Evolutionary conservation across 2,113 vertebrate genomes (phyloP).

Genomic region (Vidua macroura): DNA sequence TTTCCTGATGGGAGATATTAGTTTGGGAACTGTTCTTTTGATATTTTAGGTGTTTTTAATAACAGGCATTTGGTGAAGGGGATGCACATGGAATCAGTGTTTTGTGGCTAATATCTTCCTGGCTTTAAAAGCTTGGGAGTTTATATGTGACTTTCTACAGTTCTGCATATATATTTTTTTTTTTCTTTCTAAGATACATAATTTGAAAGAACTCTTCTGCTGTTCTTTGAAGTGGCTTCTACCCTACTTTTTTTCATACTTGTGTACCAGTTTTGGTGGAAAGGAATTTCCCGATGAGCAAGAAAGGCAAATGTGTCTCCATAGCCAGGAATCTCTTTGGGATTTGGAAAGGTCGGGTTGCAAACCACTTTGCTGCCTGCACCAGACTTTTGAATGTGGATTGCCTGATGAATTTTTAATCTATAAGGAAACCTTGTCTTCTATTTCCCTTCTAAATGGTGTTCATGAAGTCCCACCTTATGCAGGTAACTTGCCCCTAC

Average conservation of each 20-base stretch:
- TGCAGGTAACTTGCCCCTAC: not conserved
- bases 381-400: not conserved
- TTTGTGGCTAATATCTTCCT: not conserved
- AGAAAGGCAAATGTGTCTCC: not conserved
- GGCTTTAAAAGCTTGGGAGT: not conserved
- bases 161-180: not conserved
- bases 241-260: not conserved
- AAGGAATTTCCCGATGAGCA: not conserved
- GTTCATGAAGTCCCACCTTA: not conserved
- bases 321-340: not conserved
- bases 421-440: not conserved
- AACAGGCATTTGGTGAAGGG: not conserved
- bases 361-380: not conserved
- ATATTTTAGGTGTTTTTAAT: not conserved
- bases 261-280: not conserved
- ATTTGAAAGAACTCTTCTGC: not conserved
- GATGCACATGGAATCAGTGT: not conserved
- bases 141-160: not conserved
- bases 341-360: not conserved
- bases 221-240: not conserved
- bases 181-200: not conserved
- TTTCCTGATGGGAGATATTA: not conserved
- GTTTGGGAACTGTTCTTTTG: not conserved
- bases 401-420: not conserved
- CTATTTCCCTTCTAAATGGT: not conserved